Percentiles rank a stretch among this genome's conserved stretches.
phyloP scores from a whole-genome alignment of 1,140 invertebrate species.

The Pararge aegeria region DNA sequence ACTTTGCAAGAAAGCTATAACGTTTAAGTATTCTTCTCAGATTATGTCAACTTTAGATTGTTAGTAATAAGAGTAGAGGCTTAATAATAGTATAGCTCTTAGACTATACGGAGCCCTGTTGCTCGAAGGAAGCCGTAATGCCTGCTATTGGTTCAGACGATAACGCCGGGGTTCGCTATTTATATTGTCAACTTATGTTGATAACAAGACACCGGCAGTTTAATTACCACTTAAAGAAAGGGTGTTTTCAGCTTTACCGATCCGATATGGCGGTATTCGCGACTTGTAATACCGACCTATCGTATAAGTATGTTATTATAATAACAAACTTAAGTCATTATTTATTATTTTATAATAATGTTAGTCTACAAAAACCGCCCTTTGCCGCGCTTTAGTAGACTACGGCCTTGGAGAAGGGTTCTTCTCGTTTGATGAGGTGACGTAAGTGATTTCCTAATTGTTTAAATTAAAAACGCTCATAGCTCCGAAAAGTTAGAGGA shows the following conservation, averaged over 20 bases:
- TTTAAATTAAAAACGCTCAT: no score
- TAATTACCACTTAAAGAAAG: slow-evolving; percentile 13
- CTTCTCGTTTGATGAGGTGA: no score
- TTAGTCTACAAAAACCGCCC: no score
- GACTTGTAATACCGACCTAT: no score
- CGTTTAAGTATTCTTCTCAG: slow-evolving; percentile 5
- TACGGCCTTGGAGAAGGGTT: no score
- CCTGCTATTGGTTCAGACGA: slow-evolving; percentile 25
- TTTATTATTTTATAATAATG: no score
- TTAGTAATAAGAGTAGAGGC: background rate
- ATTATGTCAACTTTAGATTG: slow-evolving; percentile 6
- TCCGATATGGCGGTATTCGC: background rate
- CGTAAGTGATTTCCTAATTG: no score
- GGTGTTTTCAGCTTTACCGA: background rate
- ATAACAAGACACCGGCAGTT: slow-evolving; percentile 17
- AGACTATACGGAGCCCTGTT: slow-evolving; percentile 20
- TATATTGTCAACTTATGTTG: slow-evolving; percentile 23
- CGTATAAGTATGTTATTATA: no score
- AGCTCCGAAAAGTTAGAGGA: no score
- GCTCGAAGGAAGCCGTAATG: slow-evolving; percentile 16
- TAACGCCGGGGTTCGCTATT: slow-evolving; percentile 14
- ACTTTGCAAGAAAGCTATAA: background rate
- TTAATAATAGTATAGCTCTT: background rate
- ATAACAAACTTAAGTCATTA: no score
- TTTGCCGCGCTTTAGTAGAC: no score